A percentile compares a stretch with the other conserved stretches of the same genome.
These are phyloP conservation scores for Zaprionus nigranus DNA, from an alignment of 1,140 invertebrate species.

Conservation along the genomic window DNA sequence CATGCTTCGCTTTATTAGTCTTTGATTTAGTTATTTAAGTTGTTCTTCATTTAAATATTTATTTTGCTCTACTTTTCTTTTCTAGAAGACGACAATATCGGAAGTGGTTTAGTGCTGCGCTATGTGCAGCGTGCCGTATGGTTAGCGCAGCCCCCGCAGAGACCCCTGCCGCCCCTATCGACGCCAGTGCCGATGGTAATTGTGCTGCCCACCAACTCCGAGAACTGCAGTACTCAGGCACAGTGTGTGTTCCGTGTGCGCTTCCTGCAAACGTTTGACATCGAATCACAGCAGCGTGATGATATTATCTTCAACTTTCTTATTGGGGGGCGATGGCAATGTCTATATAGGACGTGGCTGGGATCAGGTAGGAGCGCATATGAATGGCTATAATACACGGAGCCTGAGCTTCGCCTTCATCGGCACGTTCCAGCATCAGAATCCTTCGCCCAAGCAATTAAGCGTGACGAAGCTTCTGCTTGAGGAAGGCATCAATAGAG, in stretches of 20 bases:
- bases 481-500: constrained; percentile 85
- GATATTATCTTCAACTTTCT: constrained; percentile 88
- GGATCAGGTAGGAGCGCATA: constrained; percentile 86
- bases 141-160: constrained; percentile 87
- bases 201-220: constrained; percentile 86
- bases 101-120: constrained; percentile 58
- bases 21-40: background rate
- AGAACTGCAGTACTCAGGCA: constrained; percentile 85
- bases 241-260: constrained; percentile 86
- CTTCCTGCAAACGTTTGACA: constrained; percentile 89
- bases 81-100: constrained; percentile 68
- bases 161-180: constrained; percentile 75
- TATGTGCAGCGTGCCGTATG: constrained; percentile 86
- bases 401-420: constrained; percentile 87
- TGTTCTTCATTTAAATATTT: constrained; percentile 3
- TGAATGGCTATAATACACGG: constrained; percentile 86
- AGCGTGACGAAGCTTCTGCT: constrained; percentile 86
- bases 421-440: constrained; percentile 85
- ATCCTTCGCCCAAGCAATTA: constrained; percentile 86
- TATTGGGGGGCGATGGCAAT: constrained; percentile 88
- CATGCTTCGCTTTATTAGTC: constrained; percentile 1
- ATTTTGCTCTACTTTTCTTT: background rate
- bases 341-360: constrained; percentile 88
- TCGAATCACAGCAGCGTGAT: constrained; percentile 87
- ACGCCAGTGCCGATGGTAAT: constrained; percentile 85